These are phyloP conservation scores for Diploscapter pachys DNA, from an alignment of 1,140 invertebrate species.

Conservation along the genomic window DNA sequence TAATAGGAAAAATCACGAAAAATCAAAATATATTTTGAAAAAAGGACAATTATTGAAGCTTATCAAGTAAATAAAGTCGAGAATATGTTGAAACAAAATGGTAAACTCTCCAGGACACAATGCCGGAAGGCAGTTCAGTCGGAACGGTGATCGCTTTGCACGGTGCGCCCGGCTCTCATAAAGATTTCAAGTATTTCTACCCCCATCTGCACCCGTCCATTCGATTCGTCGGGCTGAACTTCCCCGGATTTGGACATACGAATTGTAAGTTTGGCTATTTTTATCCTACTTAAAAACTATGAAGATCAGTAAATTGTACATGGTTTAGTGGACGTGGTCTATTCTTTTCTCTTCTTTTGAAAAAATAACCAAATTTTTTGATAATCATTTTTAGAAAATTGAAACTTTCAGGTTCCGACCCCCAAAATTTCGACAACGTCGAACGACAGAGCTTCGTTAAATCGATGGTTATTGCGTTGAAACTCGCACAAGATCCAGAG, in stretches of 20 bases:
- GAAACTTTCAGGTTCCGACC: constrained; percentile 5
- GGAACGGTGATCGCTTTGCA: constrained; percentile 38
- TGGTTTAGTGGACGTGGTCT: no score
- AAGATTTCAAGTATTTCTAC: constrained; percentile 37
- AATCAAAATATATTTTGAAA: no score
- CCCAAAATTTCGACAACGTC: constrained; percentile 28
- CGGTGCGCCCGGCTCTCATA: constrained; percentile 38
- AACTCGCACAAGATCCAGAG: no score
- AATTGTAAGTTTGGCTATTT: constrained; percentile 16
- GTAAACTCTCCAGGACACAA: constrained; percentile 29
- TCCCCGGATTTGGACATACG: constrained; percentile 39
- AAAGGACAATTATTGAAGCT: no score
- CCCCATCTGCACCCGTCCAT: constrained; percentile 20
- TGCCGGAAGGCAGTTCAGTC: constrained; percentile 31
- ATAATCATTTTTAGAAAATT: no score
- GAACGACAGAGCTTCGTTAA: constrained; percentile 35
- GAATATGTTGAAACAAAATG: no score
- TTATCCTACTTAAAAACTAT: no score
- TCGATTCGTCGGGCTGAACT: constrained; percentile 40
- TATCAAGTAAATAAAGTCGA: no score
- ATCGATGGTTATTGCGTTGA: no score
- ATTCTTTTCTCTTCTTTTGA: constrained; percentile 1
- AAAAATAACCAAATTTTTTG: no score
- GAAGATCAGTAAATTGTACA: no score
- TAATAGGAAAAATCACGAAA: no score